A percentile compares a stretch with the other conserved stretches of the same genome.
phyloP scores from a whole-genome alignment of 2,888 invertebrate genomes.

The Himalopsyche anomala region DNA sequence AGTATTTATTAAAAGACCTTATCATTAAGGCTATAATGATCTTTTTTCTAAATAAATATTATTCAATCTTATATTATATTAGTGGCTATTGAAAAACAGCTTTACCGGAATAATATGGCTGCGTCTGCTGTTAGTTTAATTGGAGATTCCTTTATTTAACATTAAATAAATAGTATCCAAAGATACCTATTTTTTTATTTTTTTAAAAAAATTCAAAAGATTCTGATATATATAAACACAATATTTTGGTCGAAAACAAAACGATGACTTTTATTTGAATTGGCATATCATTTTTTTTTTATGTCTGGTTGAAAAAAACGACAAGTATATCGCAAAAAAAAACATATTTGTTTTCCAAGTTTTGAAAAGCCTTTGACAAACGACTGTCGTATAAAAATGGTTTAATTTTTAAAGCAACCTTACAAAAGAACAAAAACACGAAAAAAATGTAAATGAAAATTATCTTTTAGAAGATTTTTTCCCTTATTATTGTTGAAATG shows the following conservation, averaged over 20 bases:
- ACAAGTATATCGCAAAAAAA: neutral
- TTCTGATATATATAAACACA: neutral
- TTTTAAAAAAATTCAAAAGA: too few relatives aligned
- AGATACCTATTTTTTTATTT: neutral
- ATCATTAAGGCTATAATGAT: too few relatives aligned
- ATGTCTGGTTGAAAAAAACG: neutral
- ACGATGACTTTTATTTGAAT: neutral
- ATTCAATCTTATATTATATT: too few relatives aligned
- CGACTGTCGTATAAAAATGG: neutral
- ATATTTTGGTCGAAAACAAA: neutral
- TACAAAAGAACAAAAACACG: neutral
- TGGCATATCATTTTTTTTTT: neutral
- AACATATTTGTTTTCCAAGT: neutral
- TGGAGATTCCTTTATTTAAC: too few relatives aligned
- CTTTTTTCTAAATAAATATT: too few relatives aligned
- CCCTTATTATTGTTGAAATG: slow-evolving; percentile 18
- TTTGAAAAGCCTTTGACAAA: slow-evolving; percentile 13
- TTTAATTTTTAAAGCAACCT: slow-evolving; percentile 1
- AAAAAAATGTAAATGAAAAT: neutral
- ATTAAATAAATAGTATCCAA: neutral
- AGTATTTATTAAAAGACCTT: too few relatives aligned
- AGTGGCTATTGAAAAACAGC: too few relatives aligned
- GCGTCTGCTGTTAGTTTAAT: too few relatives aligned
- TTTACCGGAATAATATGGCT: too few relatives aligned
- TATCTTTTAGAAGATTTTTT: slow-evolving; percentile 4